Evolutionary conservation across 1,140 invertebrate genomes (phyloP), one percentile per base, ranked within the genome.

Genomic region (Micrasema longulum): DNA sequence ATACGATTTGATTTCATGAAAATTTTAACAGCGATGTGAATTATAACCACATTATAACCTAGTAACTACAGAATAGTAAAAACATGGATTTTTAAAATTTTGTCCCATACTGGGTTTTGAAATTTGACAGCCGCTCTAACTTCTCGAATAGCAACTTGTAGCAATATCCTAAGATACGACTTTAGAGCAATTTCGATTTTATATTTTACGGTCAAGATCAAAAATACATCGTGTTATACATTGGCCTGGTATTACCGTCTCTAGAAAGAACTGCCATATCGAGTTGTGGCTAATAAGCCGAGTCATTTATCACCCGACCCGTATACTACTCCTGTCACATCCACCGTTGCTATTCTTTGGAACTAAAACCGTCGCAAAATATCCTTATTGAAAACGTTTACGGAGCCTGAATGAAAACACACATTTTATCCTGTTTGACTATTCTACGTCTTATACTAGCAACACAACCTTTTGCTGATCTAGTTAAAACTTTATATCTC

Each of bases 241-340:
- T 6, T 23, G 52, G n/a, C 52, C 52, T 55, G 52, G 52, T 31
- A n/a, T 55, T 36, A 31, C 22, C 9, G 23, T 55, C 20, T 55
- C 52, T 23, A 14, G n/a, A 53, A 23, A 18, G 22, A 64, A 47
- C 60, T 22, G 22, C 23, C 53, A 57, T 31, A 23, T 57, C 43
- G 45, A 47, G 22, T 64, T 35, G 60, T 31, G 60, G 60, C 60
- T 64, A 64, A 64, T 64, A 64, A 64, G 60, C 60, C 41, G 23
- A 22, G 41, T 41, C 43, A 47, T 64, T 64, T 64, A 64, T 64
- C 60, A 64, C 45, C 60, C 60, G 9, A 60, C 55, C 55, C 55
- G 16, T 41, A 38, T 36, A 26, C 55, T 35, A 26, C 60, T 45
- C 20, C 60, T 63, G 43, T 60, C 55, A 60, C 55, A 38, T 41